Evolutionary conservation across 2,797 vertebrate genomes (phyloP), one percentile per base, ranked within the genome.

Genomic region (Poeciliopsis paucimaculata): DNA sequence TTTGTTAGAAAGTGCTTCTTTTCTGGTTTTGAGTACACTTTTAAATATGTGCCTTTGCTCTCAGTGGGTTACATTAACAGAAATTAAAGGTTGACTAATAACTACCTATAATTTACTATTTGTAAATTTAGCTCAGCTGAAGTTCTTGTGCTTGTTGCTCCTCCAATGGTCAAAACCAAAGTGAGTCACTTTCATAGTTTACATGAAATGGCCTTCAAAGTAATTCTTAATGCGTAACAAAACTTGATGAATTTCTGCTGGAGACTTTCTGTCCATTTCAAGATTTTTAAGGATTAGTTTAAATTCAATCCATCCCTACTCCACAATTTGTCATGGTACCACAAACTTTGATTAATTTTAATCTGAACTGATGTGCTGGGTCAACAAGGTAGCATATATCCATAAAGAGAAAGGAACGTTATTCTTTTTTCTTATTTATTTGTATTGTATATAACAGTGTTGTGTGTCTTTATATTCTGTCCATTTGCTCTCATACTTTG

Each of bases 251-350:
- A 82, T 68, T 53, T 43, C 39, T 73, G 43, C 78, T 41, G 16
- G 36, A 75, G 77, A 68, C 75, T 84, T 80, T 84, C 71, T 86
- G 79, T 88, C 84, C 77, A 88, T 86, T 80, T 20, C 60, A 36
- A 8, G 15, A 18, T 16, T 16, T 36, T 13, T 68, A 26, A 41
- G 3, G 36, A 10, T 39, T 9, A 64, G 8, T 20, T 8, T 64
- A 1, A 20, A 66, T 26, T 68, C 64, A 10, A 36, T 9, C 39
- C 20, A 36, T 6, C 36, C 10, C 10, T 39, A 39, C 34, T 39
- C 18, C 9, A 41, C 64, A 39, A 26, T 41, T 13, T 70, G 23
- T n/a, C 11, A 43, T 12, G 39, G 2, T 70, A 43, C 11, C 66
- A 26, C 23, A 70, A 12, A 26, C 18, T 26, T 41, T 41, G 18